Base-by-base conservation (phyloP, 2,888 invertebrate genomes). In the Oxyteleia sp. region DNA sequence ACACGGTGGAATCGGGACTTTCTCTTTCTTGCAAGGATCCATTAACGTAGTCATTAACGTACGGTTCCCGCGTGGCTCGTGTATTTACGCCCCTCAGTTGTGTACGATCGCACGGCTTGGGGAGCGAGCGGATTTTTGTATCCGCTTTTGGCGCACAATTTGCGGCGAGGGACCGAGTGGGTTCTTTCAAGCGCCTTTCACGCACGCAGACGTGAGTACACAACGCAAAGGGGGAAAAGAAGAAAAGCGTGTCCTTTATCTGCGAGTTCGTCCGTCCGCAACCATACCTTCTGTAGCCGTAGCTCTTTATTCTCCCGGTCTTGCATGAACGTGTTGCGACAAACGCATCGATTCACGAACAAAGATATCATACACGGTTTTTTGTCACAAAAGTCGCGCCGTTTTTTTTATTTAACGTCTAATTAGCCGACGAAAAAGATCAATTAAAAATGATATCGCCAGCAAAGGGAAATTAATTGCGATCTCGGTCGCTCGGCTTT, bases 151-250 rank as follows among this genome's bases (percentile, higher is more conserved):
- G 82, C 80, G 78, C 84, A 85, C 86, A 88, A 88, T 88, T 87
- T 87, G 87, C 71, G 84, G 85, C 71, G 74, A 86, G 85, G 76
- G 83, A 85, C n/a, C 79, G 86, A 87, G 87, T 88, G 87, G 85
- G 84, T 84, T 88, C 86, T 85, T 79, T 79, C 85, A 85, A 86
- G 80, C 84, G 84, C 85, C 83, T 88, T 88, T 88, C 85, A 88
- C 85, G 85, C 69, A 83, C 68, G 82, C 82, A 82, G 84, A 85
- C 69, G 82, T 74, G 81, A 79, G 84, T 83, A 80, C 78, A 82
- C 75, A 78, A 83, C 76, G 78, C 71, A 85, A 82, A 81, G 81
- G 59, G 82, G 63, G 76, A 71, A 82, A 83, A 76, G 68, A 59
- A 75, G 71, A 83, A 84, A 84, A 84, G 79, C 81, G 81, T 84